phyloP scores from a whole-genome alignment of 2,888 invertebrate genomes.

The Dermolepida albohirtum region DNA sequence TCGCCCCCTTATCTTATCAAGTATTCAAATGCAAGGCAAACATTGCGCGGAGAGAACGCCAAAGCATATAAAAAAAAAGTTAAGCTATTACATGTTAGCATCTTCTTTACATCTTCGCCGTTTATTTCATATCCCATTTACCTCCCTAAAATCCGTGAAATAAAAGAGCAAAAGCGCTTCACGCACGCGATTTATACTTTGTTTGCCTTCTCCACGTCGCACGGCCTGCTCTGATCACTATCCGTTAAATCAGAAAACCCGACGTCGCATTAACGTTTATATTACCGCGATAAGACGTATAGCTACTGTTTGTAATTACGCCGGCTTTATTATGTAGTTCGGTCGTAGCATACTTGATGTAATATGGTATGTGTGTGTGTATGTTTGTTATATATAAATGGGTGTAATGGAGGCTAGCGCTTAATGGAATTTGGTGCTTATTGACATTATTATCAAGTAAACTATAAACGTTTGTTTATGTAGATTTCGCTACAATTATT shows the following conservation, averaged over 20 bases:
- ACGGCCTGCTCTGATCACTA: slow-evolving; percentile 36
- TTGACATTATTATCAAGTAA: slow-evolving; percentile 34
- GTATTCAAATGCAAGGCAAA: slow-evolving; percentile 55
- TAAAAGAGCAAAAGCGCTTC: slow-evolving; percentile 52
- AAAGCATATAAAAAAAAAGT: slow-evolving; percentile 51
- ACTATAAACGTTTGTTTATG: slow-evolving; percentile 37
- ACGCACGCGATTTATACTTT: slow-evolving; percentile 49
- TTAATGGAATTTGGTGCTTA: slow-evolving; percentile 31
- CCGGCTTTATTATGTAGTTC: slow-evolving; percentile 23
- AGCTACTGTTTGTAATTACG: slow-evolving; percentile 39
- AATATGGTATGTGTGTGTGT: slow-evolving; percentile 8
- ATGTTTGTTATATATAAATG: neutral
- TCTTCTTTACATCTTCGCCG: slow-evolving; percentile 51
- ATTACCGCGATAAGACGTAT: slow-evolving; percentile 38
- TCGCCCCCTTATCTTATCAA: slow-evolving; percentile 53
- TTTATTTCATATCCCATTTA: slow-evolving; percentile 60
- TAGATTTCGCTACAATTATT: slow-evolving; percentile 30
- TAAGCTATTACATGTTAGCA: slow-evolving; percentile 53
- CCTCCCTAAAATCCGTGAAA: slow-evolving; percentile 57
- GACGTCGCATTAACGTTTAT: slow-evolving; percentile 37
- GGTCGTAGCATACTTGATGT: slow-evolving; percentile 2
- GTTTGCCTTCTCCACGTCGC: slow-evolving; percentile 38
- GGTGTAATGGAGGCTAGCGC: neutral
- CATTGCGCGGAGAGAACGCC: slow-evolving; percentile 44
- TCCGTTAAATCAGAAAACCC: slow-evolving; percentile 43